These are phyloP conservation scores for Drosophila acutilabella DNA, from an alignment of 2,888 invertebrate species.

Conservation along the genomic window DNA sequence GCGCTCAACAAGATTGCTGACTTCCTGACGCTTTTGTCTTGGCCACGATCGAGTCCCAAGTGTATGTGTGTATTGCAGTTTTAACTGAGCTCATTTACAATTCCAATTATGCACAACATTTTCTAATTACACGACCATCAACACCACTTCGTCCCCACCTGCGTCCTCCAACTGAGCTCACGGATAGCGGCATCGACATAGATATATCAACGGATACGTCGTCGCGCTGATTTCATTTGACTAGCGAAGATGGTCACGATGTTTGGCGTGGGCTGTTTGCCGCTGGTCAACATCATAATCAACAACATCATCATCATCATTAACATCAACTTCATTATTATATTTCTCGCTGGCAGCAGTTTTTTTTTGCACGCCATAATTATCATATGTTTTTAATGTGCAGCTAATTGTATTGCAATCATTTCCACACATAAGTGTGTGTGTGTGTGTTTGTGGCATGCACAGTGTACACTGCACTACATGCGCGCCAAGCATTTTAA, in stretches of 20 bases:
- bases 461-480: conserved; percentile 42
- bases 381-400: conserved; percentile 82
- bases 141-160: conserved; percentile 39
- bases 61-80: conserved; percentile 30
- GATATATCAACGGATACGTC: conserved; percentile 65
- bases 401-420: conserved; percentile 83
- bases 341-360: background rate
- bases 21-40: conserved; percentile 60
- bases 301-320: conserved; percentile 7
- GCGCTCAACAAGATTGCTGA: conserved; percentile 68
- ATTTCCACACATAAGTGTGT: conserved; percentile 32
- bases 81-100: conserved; percentile 76
- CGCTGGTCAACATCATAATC: conserved; percentile 63
- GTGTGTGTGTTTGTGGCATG: conserved; percentile 14
- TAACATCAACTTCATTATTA: conserved; percentile 3
- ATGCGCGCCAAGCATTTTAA: conserved; percentile 77
- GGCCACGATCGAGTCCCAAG: conserved; percentile 9
- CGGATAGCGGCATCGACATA: background rate
- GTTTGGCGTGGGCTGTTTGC: conserved; percentile 52
- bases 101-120: conserved; percentile 81
- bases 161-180: background rate
- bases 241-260: conserved; percentile 56
- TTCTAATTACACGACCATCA: conserved; percentile 81
- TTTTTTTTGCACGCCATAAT: conserved; percentile 76
- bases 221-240: conserved; percentile 78